Evolutionary conservation across 1,140 invertebrate species (phyloP).

Genomic region (Stegodyphus mimosarum): DNA sequence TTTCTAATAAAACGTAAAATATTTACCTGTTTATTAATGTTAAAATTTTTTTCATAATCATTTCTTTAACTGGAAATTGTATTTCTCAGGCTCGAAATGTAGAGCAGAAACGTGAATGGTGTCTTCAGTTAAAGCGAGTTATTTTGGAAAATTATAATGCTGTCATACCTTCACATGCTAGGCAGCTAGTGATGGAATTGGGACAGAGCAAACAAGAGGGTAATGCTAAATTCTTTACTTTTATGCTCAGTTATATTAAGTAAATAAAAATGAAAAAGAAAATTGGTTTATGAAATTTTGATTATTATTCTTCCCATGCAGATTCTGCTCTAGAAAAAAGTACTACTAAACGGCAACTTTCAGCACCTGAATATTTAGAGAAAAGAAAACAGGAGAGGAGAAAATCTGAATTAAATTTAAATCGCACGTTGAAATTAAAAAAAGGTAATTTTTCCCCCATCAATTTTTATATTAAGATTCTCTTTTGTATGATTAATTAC

Average conservation of each 20-base stretch:
- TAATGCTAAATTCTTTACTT: not conserved
- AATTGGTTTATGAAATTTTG: not conserved
- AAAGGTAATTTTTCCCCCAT: slow-evolving; percentile 36
- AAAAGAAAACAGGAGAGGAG: slow-evolving; percentile 78
- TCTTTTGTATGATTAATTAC: no score
- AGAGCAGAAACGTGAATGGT: slow-evolving; percentile 95
- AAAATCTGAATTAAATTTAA: slow-evolving; percentile 71
- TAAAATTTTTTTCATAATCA: not conserved
- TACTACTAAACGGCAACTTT: slow-evolving; percentile 79
- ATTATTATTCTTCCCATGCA: not conserved
- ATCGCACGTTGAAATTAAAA: slow-evolving; percentile 60
- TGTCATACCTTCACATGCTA: slow-evolving; percentile 91
- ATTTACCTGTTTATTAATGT: not conserved
- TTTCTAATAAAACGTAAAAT: not conserved
- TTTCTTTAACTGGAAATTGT: not conserved
- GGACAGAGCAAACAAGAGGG: slow-evolving; percentile 62
- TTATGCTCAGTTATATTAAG: not conserved
- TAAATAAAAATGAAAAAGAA: not conserved
- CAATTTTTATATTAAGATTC: not conserved
- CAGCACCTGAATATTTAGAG: slow-evolving; percentile 91
- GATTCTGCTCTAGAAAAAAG: slow-evolving; percentile 68
- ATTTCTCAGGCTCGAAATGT: slow-evolving; percentile 77
- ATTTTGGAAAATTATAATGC: slow-evolving; percentile 95
- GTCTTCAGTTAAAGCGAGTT: slow-evolving; percentile 87
- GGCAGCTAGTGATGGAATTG: slow-evolving; percentile 90